Conservation (phyloP, 2,113 vertebrate genomes). For the Stegostoma tigrinum region DNA sequence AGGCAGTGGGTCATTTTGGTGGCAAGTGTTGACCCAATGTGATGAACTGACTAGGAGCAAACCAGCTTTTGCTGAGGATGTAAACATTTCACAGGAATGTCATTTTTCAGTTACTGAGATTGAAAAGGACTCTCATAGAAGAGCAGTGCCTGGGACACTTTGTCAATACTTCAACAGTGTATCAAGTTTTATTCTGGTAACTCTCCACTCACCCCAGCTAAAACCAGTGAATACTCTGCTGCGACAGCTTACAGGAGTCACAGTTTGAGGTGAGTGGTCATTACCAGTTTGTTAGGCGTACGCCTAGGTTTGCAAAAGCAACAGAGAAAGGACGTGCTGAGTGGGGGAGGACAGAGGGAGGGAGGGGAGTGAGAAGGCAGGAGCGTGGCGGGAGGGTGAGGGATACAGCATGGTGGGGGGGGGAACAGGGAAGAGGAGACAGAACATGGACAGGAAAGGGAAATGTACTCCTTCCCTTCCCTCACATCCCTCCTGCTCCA, state of each 20-base stretch:
- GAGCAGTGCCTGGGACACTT: not conserved
- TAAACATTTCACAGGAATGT: not conserved
- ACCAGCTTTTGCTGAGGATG: not conserved
- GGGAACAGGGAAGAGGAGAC: too few species aligned
- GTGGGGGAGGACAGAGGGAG: too few species aligned
- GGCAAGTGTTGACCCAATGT: not conserved
- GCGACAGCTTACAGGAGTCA: not conserved
- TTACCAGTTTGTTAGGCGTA: too few species aligned
- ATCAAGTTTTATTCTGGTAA: not conserved
- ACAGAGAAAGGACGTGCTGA: too few species aligned
- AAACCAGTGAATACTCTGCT: not conserved
- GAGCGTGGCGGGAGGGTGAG: too few species aligned
- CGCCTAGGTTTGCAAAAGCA: not conserved
- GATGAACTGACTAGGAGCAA: not conserved
- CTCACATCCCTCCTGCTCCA: too few species aligned
- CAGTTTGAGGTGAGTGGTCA: not conserved
- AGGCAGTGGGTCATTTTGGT: not conserved
- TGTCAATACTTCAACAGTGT: not conserved
- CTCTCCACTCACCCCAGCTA: not conserved
- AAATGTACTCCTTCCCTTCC: too few species aligned
- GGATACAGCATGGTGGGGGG: too few species aligned
- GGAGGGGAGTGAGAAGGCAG: too few species aligned
- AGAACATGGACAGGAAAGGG: too few species aligned
- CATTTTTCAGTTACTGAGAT: not conserved
- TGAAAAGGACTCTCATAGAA: not conserved